A percentile compares a stretch with the other conserved stretches of the same genome.
Evolutionary conservation across 1,140 invertebrate species (phyloP).

Genomic region (Meloidogyne floridensis): DNA sequence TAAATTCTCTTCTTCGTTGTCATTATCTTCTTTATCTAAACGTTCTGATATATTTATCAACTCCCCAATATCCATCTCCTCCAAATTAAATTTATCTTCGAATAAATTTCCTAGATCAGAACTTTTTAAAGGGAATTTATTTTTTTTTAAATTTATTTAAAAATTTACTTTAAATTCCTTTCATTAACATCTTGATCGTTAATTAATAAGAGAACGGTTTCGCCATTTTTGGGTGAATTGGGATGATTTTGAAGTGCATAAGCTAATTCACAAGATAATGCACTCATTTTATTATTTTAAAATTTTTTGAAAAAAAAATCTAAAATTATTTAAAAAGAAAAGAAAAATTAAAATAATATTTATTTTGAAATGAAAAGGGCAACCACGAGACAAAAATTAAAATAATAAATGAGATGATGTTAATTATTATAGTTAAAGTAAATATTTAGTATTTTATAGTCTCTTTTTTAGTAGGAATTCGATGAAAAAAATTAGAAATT

Average conservation of each 20-base stretch:
- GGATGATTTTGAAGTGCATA: conserved; percentile 38
- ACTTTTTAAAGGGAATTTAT: neutral
- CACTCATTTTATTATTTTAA: conserved; percentile 38
- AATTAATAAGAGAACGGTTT: conserved; percentile 13
- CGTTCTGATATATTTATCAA: conserved; percentile 11
- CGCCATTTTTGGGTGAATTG: conserved; percentile 24
- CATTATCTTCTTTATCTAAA: neutral
- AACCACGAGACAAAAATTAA: neutral
- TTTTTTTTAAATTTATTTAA: neutral
- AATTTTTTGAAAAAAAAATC: neutral
- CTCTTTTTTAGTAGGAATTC: too few species aligned
- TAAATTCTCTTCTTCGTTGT: conserved; percentile 13
- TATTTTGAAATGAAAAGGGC: neutral
- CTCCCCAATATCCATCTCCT: conserved; percentile 3
- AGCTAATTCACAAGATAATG: conserved; percentile 33
- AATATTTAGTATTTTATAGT: too few species aligned
- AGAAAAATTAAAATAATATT: neutral
- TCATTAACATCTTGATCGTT: neutral
- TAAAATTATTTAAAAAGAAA: neutral
- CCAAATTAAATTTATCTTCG: conserved; percentile 13
- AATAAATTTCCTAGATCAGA: conserved; percentile 19
- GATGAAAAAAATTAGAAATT: too few species aligned
- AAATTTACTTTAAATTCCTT: conserved; percentile 16
- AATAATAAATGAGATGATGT: neutral
- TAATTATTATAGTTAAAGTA: neutral